A percentile compares a stretch with the other conserved stretches of the same genome.
These are phyloP conservation scores for Cynocephalus volans DNA, from an alignment of 2,113 vertebrate species.

Conservation along the genomic window DNA sequence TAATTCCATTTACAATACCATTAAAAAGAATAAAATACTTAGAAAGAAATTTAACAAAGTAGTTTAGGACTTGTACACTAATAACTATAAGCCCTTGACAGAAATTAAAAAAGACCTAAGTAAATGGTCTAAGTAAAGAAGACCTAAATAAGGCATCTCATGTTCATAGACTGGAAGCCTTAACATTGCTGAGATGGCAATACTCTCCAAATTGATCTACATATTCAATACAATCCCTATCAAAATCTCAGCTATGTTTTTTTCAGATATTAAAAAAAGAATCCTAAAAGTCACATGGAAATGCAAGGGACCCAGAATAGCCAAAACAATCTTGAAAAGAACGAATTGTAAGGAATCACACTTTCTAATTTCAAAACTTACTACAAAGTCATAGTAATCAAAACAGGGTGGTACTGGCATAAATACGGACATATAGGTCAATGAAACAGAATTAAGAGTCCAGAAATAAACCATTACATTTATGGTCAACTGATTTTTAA, in stretches of 20 bases:
- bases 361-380: too few relatives aligned
- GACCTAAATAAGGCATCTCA: not conserved
- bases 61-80: not conserved
- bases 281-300: slow-evolving; percentile 29
- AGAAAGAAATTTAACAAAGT: not conserved
- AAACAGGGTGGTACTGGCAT: not conserved
- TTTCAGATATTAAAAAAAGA: not conserved
- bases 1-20: not conserved
- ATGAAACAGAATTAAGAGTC: not conserved
- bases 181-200: not conserved
- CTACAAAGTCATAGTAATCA: too few relatives aligned
- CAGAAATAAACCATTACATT: not conserved
- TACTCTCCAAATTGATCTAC: not conserved
- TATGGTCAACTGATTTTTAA: not conserved
- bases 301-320: not conserved
- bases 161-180: not conserved
- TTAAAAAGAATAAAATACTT: not conserved
- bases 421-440: not conserved
- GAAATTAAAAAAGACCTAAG: slow-evolving; percentile 15
- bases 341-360: too few relatives aligned
- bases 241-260: not conserved
- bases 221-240: not conserved
- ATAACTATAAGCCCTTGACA: not conserved
- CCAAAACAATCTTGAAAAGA: not conserved
- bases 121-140: not conserved